Base-by-base conservation (phyloP, 2,888 invertebrate species). In the Adelognathus sp. region DNA sequence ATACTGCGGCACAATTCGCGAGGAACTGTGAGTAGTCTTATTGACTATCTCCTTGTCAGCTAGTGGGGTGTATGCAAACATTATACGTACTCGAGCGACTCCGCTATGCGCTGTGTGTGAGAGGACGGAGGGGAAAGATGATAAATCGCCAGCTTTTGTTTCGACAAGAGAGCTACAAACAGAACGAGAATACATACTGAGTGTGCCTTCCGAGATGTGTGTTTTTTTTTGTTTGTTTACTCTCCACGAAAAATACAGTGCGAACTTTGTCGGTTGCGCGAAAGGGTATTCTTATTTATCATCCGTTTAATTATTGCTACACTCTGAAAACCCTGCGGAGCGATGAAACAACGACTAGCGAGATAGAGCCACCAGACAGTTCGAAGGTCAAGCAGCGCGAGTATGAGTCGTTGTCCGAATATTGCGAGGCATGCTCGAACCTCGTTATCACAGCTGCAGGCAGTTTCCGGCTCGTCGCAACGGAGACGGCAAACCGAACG, bases 71-170 rank as follows among this genome's bases (percentile, higher is more conserved):
- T 16, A 14, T 27, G 29, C 54, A 39, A 24, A 27, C 24, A 18
- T 18, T 24, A 11, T 46, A 24, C 24, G 3, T 11, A 46, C 46
- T 21, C 11, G 11, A 46, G 3, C 18, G 9, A 11, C 18, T 11
- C 5, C 9, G 46, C 24, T 46, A 9, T 46, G 16, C 24, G 24
- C 4, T 9, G 4, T 46, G 18, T 11, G 1, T n/a, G n/a, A n/a
- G n/a, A 9, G 36, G 6, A 36, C 9, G 11, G 21, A 18, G 21
- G 18, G 63, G 63, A 33, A 46, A 56, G 56, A 72, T 50, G 71
- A 79, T 79, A 79, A 75, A 75, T 71, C 79, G 39, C 54, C 54
- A 18, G 61, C 66, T 79, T 75, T 75, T 75, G 75, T 75, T 79
- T 64, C 46, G 44, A 66, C 66, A 14, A 67, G 60, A 50, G 44